Evolutionary conservation across 2,113 vertebrate species (phyloP), one percentile per base, ranked within the genome.

Genomic region (Archilochus colubris): DNA sequence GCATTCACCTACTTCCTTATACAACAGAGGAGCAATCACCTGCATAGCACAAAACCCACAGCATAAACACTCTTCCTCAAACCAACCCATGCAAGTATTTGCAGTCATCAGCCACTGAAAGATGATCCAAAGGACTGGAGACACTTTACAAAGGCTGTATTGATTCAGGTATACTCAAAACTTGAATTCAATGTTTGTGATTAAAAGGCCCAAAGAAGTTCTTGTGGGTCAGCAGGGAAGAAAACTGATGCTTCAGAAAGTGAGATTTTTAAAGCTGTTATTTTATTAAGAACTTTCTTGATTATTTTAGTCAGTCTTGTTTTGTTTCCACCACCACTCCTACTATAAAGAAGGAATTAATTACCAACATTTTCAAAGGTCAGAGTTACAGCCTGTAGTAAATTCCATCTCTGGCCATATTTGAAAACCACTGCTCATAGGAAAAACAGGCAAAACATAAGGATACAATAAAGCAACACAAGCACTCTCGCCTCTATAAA

Each of bases 311-410:
- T 61, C 76, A 88, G 50, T 40, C 43, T 88, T 0, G 1, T 58
- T 36, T 76, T 75, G 68, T 66, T 92, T 88, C 58, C 48, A 75
- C n/a, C 27, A 68, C 44, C 38, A 81, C 22, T 69, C 61, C 57
- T 50, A 36, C 44, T 46, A 81, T 9, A 81, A 59, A 67, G 33
- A 73, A 77, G 58, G 53, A 91, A 90, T 82, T 96, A 91, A 92
- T 86, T 80, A 72, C 43, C n/a, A 94, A 78, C 48, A 50, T 13
- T 86, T 95, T 50, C 46, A 94, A 93, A 91, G 88, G 85, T 89
- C 87, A 94, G 38, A 82, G 55, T 70, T 90, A 93, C 57, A 96
- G 63, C 50, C 59, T 86, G 61, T 18, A 78, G 44, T 73, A 50
- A 93, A 88, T 89, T 81, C 38, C 24, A 63, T 63, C 85, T 63